Base-by-base conservation (phyloP, 2,113 vertebrate genomes). In the Antechinus stuartii region DNA sequence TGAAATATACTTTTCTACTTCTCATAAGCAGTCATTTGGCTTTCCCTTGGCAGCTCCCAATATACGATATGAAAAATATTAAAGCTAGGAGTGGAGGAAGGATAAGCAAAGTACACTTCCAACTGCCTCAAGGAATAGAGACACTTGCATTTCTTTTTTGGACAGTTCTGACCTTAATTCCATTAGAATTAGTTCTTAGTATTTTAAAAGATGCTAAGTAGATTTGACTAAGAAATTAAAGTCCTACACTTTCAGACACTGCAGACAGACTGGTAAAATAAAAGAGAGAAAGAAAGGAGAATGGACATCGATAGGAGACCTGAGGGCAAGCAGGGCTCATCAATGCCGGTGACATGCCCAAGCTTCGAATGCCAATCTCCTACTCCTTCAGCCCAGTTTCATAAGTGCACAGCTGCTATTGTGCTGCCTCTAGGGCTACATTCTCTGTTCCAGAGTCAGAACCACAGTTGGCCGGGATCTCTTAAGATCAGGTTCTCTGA, bases 121-220 rank as follows among this genome's bases (percentile, higher is more conserved):
- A 95, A 68, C 30, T 94, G 61, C 30, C 96, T 90, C 89, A 96
- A 93, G 0, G 0, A 89, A 92, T 8, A 35, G 30, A 91, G 55
- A 96, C 11, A 94, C 14, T 91, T 96, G 61, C 54, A 94, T 91
- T 94, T 94, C 91, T 97, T 97, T 97, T 95, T 91, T 93, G 92
- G 92, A 89, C 0, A 96, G 84, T 94, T 8, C n/a, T 96, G 94
- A 97, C 46, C 91, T 98, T 96, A 97, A 97, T 96, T 61, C 89
- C 93, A 1, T 2, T 90, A 92, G 46, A 95, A 97, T 95, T 96
- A 92, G 30, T 25, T 96, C 95, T 2, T 35, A 97, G 49, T 95
- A 89, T 68, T 95, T 96, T 10, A 46, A 42, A 55, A 93, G n/a
- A 52, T 94, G 49, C 56, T 16, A 26, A 93, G 27, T 2, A 94